Evolutionary conservation across 2,888 invertebrate species (phyloP).

Genomic region (Plebejus anna): DNA sequence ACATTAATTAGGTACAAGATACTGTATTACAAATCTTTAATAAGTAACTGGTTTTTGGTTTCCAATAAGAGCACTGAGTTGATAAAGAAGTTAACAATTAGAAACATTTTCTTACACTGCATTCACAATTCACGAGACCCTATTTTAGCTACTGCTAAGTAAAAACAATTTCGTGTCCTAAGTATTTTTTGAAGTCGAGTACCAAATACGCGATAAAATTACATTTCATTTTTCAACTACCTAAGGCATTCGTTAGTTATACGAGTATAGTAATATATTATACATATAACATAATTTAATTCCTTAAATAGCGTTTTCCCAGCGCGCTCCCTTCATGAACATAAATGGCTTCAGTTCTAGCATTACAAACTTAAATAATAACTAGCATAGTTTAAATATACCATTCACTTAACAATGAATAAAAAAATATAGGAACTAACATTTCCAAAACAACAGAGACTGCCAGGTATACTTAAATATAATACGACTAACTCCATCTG

Average conservation of each 20-base stretch:
- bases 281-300: neutral
- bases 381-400: constrained; percentile 20
- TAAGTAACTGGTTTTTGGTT: neutral
- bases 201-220: constrained; percentile 29
- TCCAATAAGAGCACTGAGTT: constrained; percentile 10
- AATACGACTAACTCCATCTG: constrained; percentile 25
- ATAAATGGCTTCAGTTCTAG: constrained; percentile 21
- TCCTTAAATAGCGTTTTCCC: constrained; percentile 21
- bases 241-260: constrained; percentile 30
- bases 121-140: neutral
- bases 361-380: constrained; percentile 20
- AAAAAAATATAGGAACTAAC: constrained; percentile 29
- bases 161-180: constrained; percentile 17
- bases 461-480: constrained; percentile 15
- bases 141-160: constrained; percentile 11
- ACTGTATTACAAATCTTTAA: constrained; percentile 9
- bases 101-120: constrained; percentile 19
- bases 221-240: constrained; percentile 26
- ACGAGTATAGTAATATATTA: constrained; percentile 25
- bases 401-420: constrained; percentile 24
- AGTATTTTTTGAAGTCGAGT: constrained; percentile 21
- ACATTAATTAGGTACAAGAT: constrained; percentile 14
- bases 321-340: constrained; percentile 23
- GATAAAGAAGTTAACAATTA: neutral
- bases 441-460: constrained; percentile 24